These are phyloP conservation scores for Sylvia borin DNA, from an alignment of 2,797 vertebrate species.

Conservation along the genomic window DNA sequence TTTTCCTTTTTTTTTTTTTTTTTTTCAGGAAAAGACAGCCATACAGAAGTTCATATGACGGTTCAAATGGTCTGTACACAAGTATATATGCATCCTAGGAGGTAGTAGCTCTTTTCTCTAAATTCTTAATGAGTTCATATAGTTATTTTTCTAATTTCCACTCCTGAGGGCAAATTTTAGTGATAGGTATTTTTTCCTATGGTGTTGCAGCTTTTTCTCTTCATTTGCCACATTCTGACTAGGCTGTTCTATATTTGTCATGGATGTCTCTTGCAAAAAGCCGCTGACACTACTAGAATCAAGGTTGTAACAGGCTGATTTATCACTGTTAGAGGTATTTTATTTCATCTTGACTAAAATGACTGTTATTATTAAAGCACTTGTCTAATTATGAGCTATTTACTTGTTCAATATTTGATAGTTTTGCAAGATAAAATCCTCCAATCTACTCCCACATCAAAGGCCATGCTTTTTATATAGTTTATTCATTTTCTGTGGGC, in stretches of 20 bases:
- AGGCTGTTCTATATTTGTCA: background rate
- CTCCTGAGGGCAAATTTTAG: background rate
- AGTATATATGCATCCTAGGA: background rate
- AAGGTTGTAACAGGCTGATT: background rate
- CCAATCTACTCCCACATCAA: background rate
- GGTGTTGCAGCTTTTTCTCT: background rate
- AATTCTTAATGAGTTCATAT: background rate
- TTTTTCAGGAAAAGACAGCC: background rate
- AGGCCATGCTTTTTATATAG: conserved; percentile 32
- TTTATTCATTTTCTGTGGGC: conserved; percentile 40
- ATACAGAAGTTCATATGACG: background rate
- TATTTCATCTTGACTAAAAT: conserved; percentile 37
- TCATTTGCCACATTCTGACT: background rate
- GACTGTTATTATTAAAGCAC: conserved; percentile 15
- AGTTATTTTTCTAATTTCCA: background rate
- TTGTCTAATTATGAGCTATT: conserved; percentile 21
- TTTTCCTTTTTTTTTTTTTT: background rate
- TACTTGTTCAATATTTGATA: conserved; percentile 6
- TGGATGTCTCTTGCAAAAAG: background rate
- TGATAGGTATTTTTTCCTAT: background rate
- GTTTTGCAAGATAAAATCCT: conserved; percentile 27
- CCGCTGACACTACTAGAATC: background rate
- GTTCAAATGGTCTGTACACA: background rate
- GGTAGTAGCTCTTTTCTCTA: background rate
- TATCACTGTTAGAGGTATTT: background rate